phyloP scores from a whole-genome alignment of 2,797 vertebrate genomes.

The Echeneis naucrates region DNA sequence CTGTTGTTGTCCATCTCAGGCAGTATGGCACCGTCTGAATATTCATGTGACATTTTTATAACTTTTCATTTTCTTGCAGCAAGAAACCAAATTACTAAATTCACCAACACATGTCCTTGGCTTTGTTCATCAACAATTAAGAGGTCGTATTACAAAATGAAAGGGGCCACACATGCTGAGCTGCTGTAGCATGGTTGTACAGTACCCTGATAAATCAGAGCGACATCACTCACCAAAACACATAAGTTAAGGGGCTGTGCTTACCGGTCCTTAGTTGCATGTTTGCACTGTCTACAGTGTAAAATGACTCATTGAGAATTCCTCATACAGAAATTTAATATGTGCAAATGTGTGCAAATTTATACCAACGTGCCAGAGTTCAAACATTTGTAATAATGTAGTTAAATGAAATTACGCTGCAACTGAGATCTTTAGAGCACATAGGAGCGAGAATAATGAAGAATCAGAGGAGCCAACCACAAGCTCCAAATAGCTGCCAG shows the following conservation, averaged over 20 bases:
- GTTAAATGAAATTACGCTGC: slow-evolving; percentile 41
- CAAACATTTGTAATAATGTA: slow-evolving; percentile 42
- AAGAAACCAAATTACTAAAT: slow-evolving; percentile 12
- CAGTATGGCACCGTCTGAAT: slow-evolving; percentile 62
- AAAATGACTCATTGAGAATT: slow-evolving; percentile 12
- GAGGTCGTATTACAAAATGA: slow-evolving; percentile 30
- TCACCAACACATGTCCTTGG: slow-evolving; percentile 41
- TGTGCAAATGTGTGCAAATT: slow-evolving; percentile 48
- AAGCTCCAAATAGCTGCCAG: slow-evolving; percentile 56
- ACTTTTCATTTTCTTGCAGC: slow-evolving; percentile 64
- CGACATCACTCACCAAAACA: neutral
- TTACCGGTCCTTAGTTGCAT: neutral
- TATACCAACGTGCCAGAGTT: slow-evolving; percentile 25
- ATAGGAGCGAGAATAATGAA: slow-evolving; percentile 20
- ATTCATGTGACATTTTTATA: slow-evolving; percentile 78
- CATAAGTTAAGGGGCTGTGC: neutral
- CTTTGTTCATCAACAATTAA: slow-evolving; percentile 48
- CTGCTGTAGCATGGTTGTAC: neutral
- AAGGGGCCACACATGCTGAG: slow-evolving; percentile 7
- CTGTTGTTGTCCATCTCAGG: slow-evolving; percentile 74
- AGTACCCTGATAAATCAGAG: slow-evolving; percentile 2
- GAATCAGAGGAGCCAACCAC: slow-evolving; percentile 41
- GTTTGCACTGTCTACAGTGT: slow-evolving; percentile 25
- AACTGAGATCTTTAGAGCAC: slow-evolving; percentile 20
- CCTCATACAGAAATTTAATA: slow-evolving; percentile 7